Evolutionary conservation across 2,888 invertebrate genomes (phyloP), one percentile per base, ranked within the genome.

Genomic region (Leptarthrus brevirostris): DNA sequence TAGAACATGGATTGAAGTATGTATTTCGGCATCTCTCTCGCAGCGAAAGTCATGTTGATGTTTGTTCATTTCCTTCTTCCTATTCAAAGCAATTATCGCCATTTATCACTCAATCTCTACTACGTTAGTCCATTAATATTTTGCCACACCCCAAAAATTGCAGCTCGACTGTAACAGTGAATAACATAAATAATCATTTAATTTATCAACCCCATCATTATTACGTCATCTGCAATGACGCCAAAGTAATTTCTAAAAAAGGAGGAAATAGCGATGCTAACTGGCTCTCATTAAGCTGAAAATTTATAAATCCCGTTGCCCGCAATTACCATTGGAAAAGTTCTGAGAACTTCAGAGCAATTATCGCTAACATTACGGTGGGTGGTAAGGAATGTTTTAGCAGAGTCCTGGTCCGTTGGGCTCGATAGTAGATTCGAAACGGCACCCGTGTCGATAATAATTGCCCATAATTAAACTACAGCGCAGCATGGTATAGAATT

Each of bases 381-480:
- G 52, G 69, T 52, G 69, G 64, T 16, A 47, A 66, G 20, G 24
- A 66, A 66, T 66, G 47, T 47, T 66, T 47, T 47, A 26, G 47
- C 64, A 20, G 26, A 47, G 47, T 44, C 64, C 64, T 20, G 47
- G 64, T 47, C 69, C 69, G 52, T 14, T 36, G 52, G 52, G 69
- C 34, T 12, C 69, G 52, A 69, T 69, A 49, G 69, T 18, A 69
- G 34, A 34, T 20, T 69, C 69, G 34, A 69, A 69, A 69, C 52
- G 69, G 69, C 52, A 69, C 69, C 69, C 69, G 52, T 69, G 69
- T 69, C 69, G 69, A 69, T 69, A 69, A 69, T 69, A 69, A 69
- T 69, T 69, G 52, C 69, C 52, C 69, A 69, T 69, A 69, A 69
- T 69, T 69, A 69, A 69, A 69, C 52, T 69, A 69, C 49, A 52